Conservation (phyloP, 2,888 invertebrate genomes). For the Buathra laborator region DNA sequence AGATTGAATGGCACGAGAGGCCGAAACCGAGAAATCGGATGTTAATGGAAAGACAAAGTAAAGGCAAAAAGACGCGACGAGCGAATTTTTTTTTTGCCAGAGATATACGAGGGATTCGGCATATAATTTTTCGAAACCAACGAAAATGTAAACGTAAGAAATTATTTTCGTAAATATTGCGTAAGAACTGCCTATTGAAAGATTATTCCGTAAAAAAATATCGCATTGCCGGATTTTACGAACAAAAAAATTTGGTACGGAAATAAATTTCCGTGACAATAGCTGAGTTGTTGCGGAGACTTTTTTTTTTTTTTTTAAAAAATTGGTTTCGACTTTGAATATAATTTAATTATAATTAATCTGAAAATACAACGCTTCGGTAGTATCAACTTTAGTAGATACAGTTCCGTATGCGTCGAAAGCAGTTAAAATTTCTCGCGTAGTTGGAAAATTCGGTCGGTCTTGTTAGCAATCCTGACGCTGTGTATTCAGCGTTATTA, state of each 20-base stretch:
- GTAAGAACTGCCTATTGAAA: too few relatives aligned
- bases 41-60: constrained; percentile 69
- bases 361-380: neutral
- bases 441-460: too few relatives aligned
- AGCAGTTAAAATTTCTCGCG: too few relatives aligned
- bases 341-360: neutral
- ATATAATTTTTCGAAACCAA: neutral
- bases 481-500: constrained; percentile 22
- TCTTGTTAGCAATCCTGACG: neutral
- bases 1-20: constrained; percentile 57
- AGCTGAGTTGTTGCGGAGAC: too few relatives aligned
- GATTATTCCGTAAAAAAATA: too few relatives aligned
- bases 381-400: neutral
- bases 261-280: too few relatives aligned
- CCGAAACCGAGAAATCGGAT: constrained; percentile 60
- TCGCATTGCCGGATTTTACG: too few relatives aligned
- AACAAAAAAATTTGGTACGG: too few relatives aligned
- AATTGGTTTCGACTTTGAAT: neutral
- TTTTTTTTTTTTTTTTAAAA: neutral
- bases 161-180: neutral
- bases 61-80: constrained; percentile 21
- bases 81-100: neutral
- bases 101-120: neutral
- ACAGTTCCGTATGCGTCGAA: neutral
- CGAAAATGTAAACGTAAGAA: neutral